Percentiles rank a stretch among this genome's conserved stretches.
These are phyloP conservation scores for Scolopax rusticola DNA, from an alignment of 2,797 vertebrate species.

Conservation along the genomic window DNA sequence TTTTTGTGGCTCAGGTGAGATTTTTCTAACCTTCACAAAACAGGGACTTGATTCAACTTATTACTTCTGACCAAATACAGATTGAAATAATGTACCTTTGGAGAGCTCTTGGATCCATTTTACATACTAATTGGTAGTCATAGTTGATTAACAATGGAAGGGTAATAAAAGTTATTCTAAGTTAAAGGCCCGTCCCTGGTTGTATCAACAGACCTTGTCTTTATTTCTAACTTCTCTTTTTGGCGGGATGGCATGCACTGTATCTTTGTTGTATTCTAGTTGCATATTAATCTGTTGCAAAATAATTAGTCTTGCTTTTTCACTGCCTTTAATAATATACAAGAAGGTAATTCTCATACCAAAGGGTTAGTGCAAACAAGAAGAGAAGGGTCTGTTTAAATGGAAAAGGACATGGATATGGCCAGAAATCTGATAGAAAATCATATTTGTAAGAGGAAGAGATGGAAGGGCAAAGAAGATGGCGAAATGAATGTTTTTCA, in stretches of 20 bases:
- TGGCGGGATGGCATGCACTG: neutral
- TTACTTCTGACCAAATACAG: neutral
- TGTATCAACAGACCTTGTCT: neutral
- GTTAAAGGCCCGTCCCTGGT: neutral
- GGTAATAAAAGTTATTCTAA: neutral
- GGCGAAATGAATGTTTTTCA: neutral
- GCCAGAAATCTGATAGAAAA: neutral
- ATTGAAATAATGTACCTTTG: neutral
- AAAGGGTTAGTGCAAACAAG: neutral
- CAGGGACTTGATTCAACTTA: neutral
- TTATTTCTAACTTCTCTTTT: neutral
- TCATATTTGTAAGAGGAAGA: neutral
- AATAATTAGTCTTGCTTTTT: neutral
- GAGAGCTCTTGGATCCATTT: neutral
- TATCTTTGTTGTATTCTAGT: neutral
- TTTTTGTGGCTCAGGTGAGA: conserved; percentile 28
- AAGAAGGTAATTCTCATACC: neutral
- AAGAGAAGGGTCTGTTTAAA: neutral
- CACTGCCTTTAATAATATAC: no score
- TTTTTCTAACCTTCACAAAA: conserved; percentile 40
- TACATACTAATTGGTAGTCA: neutral
- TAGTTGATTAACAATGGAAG: neutral
- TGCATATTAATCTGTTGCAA: neutral
- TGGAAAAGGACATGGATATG: neutral
- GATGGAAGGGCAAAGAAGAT: neutral